Evolutionary conservation across 2,113 vertebrate species (phyloP).

Genomic region (Tetraodon nigroviridis): DNA sequence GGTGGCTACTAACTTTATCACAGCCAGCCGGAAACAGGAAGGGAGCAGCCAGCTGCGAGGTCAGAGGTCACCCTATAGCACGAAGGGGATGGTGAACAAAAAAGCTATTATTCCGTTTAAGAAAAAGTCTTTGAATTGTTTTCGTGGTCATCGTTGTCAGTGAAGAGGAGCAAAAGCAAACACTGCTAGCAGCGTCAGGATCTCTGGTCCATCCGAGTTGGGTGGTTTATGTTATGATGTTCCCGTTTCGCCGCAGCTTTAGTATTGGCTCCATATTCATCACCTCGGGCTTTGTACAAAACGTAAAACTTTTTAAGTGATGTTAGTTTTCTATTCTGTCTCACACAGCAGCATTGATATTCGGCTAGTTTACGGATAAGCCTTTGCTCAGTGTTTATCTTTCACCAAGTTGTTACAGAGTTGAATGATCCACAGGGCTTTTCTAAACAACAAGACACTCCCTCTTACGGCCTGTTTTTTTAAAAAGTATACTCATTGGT

Average conservation of each 20-base stretch:
- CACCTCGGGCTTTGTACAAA: too few relatives aligned
- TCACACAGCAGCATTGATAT: too few relatives aligned
- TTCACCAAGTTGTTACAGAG: neutral
- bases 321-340: too few relatives aligned
- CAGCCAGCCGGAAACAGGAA: slow-evolving; percentile 68
- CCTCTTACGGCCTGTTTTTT: too few relatives aligned
- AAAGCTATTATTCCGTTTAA: slow-evolving; percentile 39
- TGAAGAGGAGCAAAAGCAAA: slow-evolving; percentile 10
- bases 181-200: neutral
- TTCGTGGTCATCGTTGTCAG: slow-evolving; percentile 4
- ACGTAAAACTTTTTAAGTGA: too few relatives aligned
- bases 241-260: too few relatives aligned
- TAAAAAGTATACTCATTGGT: too few relatives aligned
- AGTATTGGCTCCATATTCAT: too few relatives aligned
- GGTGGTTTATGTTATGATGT: neutral
- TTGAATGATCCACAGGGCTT: neutral
- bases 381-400: neutral
- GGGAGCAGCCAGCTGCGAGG: slow-evolving; percentile 71
- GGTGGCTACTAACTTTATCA: slow-evolving; percentile 60
- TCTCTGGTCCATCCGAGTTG: slow-evolving; percentile 17
- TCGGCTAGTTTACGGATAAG: neutral
- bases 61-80: slow-evolving; percentile 63
- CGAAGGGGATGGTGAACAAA: slow-evolving; percentile 57
- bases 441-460: too few relatives aligned
- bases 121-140: slow-evolving; percentile 26